Evolutionary conservation across 1,140 invertebrate species (phyloP).

Genomic region (Elysia chlorotica): DNA sequence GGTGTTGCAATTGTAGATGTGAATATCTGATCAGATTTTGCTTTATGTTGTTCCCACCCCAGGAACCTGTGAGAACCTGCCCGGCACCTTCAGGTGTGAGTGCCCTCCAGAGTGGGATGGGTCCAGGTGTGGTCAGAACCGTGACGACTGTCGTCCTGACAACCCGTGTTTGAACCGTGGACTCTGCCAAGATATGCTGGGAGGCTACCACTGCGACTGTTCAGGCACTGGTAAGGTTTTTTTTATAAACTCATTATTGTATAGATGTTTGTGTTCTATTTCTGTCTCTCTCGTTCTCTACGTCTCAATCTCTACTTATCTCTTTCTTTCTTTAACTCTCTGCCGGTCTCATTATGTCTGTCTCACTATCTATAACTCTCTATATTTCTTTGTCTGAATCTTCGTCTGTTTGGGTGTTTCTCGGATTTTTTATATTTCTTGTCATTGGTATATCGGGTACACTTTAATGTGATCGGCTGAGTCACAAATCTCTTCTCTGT

Average conservation of each 20-base stretch:
- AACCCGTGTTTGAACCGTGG: conserved; percentile 89
- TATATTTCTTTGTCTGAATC: too few relatives aligned
- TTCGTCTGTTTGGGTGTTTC: not conserved
- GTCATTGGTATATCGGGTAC: not conserved
- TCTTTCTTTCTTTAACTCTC: not conserved
- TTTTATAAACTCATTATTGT: not conserved
- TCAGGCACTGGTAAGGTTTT: conserved; percentile 58
- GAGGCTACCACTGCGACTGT: conserved; percentile 75
- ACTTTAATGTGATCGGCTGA: too few relatives aligned
- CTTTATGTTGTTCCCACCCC: not conserved
- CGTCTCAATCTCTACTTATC: not conserved
- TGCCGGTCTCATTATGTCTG: too few relatives aligned
- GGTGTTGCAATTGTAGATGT: too few relatives aligned
- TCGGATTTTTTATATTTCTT: not conserved
- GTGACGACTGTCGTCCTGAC: conserved; percentile 85
- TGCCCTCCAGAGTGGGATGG: conserved; percentile 65
- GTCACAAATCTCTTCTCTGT: not conserved
- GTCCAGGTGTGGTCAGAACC: conserved; percentile 71
- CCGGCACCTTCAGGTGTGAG: conserved; percentile 34
- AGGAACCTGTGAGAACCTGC: conserved; percentile 37
- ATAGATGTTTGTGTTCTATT: not conserved
- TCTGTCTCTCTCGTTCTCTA: not conserved
- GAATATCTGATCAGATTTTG: not conserved
- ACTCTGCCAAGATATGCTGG: conserved; percentile 73
- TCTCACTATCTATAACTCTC: too few relatives aligned